Evolutionary conservation across 53 echinoderm and acorn worm species (phyloP).

Genomic region (Holothuria scabra): DNA sequence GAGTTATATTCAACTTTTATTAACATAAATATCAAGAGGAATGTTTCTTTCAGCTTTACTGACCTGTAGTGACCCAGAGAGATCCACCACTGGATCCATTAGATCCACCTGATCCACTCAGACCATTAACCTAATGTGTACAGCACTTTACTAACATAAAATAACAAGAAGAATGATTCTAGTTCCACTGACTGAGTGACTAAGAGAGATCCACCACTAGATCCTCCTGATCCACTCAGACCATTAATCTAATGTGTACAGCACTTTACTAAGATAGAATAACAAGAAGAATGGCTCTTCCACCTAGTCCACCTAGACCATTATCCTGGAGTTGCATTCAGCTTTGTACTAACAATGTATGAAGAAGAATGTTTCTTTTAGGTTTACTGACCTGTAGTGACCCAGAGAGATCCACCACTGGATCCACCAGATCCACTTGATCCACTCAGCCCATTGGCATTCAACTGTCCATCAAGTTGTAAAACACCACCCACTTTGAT

Average conservation of each 20-base stretch:
- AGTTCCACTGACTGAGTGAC: slow-evolving; percentile 66
- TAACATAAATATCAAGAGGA: too few relatives aligned
- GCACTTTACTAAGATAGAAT: too few relatives aligned
- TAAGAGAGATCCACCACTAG: slow-evolving; percentile 90
- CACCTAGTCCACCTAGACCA: too few relatives aligned
- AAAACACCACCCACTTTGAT: slow-evolving; percentile 78
- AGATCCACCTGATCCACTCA: slow-evolving; percentile 40
- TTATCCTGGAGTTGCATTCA: too few relatives aligned
- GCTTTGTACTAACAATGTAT: too few relatives aligned
- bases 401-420: slow-evolving; percentile 89
- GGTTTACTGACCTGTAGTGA: slow-evolving; percentile 72
- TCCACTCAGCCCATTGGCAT: slow-evolving; percentile 68
- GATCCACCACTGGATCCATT: slow-evolving; percentile 82
- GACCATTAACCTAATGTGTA: slow-evolving; percentile 35
- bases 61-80: slow-evolving; percentile 87
- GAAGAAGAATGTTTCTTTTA: too few relatives aligned
- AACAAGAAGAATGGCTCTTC: too few relatives aligned
- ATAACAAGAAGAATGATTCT: too few relatives aligned
- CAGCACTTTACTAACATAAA: too few relatives aligned
- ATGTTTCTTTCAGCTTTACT: not conserved
- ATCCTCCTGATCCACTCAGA: slow-evolving; percentile 34
- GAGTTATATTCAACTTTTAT: too few relatives aligned
- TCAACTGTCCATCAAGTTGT: slow-evolving; percentile 75
- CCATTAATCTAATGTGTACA: too few relatives aligned
- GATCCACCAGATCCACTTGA: slow-evolving; percentile 47